Base-by-base conservation (phyloP, 1,140 invertebrate species). In the Eumaeus atala region DNA sequence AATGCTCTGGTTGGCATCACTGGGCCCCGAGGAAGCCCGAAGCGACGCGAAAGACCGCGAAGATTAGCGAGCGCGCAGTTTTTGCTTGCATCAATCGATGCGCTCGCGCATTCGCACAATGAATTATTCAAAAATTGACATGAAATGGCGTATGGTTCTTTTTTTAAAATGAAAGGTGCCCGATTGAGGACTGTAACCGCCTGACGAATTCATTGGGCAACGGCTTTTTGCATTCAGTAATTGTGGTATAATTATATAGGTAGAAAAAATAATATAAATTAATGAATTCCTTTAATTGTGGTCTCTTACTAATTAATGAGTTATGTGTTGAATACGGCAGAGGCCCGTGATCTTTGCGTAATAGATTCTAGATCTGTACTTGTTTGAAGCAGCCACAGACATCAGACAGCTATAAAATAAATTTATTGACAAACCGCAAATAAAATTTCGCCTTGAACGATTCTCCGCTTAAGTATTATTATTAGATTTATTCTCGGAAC, bases 61-160 rank as follows among this genome's bases (percentile, higher is more conserved):
- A 87, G 83, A 87, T 87, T 87, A 87, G 83, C 79, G 74, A 80
- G 72, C 73, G 77, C 67, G 80, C 70, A 70, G 75, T 87, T 87
- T 87, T 87, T 87, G 74, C 77, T 77, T 83, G 83, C 81, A 83
- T 86, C 83, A 86, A 86, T 86, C 81, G 83, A 84, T 86, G 81
- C 83, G 83, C 79, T 77, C 79, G 76, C 77, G 81, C 80, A 84
- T 83, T 86, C 77, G 79, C 77, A 78, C 79, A 63, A 86, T 86
- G 83, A 86, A 86, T 86, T 83, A 86, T 86, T 86, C 83, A 86
- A 83, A 84, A 86, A 86, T 86, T 86, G 83, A 84, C 83, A 86
- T 86, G 83, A 86, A 86, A 86, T 86, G 83, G 83, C 83, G 83
- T 86, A 86, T 86, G 81, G 81, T 80, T 82, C 76, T 83, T 83